Conservation (phyloP, 2,888 invertebrate species). For the Diarsia rubi region DNA sequence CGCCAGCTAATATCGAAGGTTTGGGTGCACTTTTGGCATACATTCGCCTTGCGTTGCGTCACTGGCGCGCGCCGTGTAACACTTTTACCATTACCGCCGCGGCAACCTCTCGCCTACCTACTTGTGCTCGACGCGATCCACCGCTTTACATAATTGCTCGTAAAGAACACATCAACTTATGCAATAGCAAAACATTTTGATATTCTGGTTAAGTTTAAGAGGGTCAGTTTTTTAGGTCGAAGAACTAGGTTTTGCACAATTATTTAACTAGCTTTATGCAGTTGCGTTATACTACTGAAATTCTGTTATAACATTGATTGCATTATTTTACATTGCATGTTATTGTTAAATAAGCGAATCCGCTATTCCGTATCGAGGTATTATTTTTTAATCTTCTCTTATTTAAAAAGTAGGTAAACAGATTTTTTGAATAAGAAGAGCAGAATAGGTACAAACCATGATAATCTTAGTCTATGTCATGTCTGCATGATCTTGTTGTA, state of each 20-base stretch:
- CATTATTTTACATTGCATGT: too few species aligned
- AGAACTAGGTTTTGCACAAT: slow-evolving; percentile 57
- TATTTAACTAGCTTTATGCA: slow-evolving; percentile 17
- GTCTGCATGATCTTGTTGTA: background rate
- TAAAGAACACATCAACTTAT: slow-evolving; percentile 85
- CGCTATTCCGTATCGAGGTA: background rate
- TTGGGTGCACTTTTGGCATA: slow-evolving; percentile 89
- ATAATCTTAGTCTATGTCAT: background rate
- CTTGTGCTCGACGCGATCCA: slow-evolving; percentile 81
- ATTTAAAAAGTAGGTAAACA: background rate
- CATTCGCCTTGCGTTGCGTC: slow-evolving; percentile 86
- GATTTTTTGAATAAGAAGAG: too few species aligned
- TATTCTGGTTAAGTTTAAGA: slow-evolving; percentile 81
- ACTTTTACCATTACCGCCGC: slow-evolving; percentile 87
- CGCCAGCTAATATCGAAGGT: slow-evolving; percentile 73
- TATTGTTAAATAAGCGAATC: slow-evolving; percentile 4
- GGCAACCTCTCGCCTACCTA: slow-evolving; percentile 81
- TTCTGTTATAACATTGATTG: slow-evolving; percentile 5
- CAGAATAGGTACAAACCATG: background rate
- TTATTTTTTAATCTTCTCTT: background rate
- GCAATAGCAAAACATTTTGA: slow-evolving; percentile 85
- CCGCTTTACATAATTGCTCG: slow-evolving; percentile 88
- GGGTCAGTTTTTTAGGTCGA: slow-evolving; percentile 77
- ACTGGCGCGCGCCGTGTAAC: slow-evolving; percentile 87
- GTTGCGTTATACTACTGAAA: slow-evolving; percentile 22